Percentiles rank a stretch among this genome's conserved stretches.
Conservation (phyloP, 2,113 vertebrate species). For the Clupea harengus region DNA sequence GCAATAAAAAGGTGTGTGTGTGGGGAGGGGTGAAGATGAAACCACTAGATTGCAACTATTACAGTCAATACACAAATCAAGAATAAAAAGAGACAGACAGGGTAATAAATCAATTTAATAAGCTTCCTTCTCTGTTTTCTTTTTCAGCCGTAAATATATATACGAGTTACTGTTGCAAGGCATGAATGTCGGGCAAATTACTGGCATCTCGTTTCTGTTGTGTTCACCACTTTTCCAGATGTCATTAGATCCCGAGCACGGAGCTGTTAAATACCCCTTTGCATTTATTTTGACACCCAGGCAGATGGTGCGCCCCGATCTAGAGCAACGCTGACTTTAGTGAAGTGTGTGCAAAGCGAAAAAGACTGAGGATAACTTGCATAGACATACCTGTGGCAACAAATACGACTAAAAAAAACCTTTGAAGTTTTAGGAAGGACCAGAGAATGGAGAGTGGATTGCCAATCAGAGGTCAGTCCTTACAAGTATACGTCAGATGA, state of each 20-base stretch:
- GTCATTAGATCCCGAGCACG: slow-evolving; percentile 50
- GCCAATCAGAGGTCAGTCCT: neutral
- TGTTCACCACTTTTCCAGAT: slow-evolving; percentile 42
- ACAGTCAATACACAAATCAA: slow-evolving; percentile 19
- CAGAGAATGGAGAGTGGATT: neutral
- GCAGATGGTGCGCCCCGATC: slow-evolving; percentile 54
- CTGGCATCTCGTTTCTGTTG: slow-evolving; percentile 31
- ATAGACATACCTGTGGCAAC: neutral
- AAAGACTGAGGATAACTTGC: neutral
- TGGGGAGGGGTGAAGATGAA: slow-evolving; percentile 19
- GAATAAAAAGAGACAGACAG: slow-evolving; percentile 31
- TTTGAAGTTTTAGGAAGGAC: neutral
- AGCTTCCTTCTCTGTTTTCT: neutral
- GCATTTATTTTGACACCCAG: slow-evolving; percentile 50
- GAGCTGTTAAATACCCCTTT: slow-evolving; percentile 45
- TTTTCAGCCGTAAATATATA: slow-evolving; percentile 30
- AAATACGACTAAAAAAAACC: neutral
- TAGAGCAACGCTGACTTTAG: slow-evolving; percentile 55
- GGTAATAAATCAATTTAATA: slow-evolving; percentile 42
- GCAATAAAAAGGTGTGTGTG: slow-evolving; percentile 12
- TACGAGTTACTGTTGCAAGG: slow-evolving; percentile 19
- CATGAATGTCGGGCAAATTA: slow-evolving; percentile 38
- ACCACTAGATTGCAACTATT: slow-evolving; percentile 32
- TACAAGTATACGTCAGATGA: neutral
- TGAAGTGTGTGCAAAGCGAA: slow-evolving; percentile 37